Conservation (phyloP, 2,113 vertebrate genomes). For the Peromyscus maniculatus region DNA sequence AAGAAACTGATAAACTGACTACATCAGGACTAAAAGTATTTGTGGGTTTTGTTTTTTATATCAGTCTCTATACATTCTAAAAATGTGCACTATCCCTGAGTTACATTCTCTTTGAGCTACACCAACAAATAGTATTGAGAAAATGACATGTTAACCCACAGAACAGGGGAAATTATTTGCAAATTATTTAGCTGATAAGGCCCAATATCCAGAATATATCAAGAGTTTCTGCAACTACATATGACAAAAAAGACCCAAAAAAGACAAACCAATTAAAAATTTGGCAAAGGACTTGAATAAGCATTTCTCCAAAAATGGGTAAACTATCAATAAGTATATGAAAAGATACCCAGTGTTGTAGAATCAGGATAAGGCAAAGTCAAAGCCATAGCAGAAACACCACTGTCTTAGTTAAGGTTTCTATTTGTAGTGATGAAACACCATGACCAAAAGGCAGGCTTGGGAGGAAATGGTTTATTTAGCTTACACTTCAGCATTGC, state of each 20-base stretch:
- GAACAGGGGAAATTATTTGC: neutral
- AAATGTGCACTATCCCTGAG: neutral
- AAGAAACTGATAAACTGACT: neutral
- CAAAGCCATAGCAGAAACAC: neutral
- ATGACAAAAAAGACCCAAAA: neutral
- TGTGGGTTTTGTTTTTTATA: neutral
- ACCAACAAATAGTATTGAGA: neutral
- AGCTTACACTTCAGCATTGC: too few relatives aligned
- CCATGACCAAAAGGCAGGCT: too few relatives aligned
- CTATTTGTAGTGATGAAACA: too few relatives aligned
- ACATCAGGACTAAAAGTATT: neutral
- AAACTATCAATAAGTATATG: neutral
- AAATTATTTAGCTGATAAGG: slow-evolving; percentile 11
- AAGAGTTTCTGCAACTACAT: neutral
- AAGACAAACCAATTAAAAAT: neutral
- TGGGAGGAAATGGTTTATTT: too few relatives aligned
- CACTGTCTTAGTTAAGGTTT: too few relatives aligned
- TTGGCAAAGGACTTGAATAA: neutral
- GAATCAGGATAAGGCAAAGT: neutral
- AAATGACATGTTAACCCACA: neutral
- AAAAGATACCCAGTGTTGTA: neutral
- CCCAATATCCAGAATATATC: neutral
- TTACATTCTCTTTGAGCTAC: neutral
- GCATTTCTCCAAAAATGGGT: neutral
- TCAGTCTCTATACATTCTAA: neutral